Base-by-base conservation (phyloP, 2,113 vertebrate genomes). In the Chrysochloris asiatica region DNA sequence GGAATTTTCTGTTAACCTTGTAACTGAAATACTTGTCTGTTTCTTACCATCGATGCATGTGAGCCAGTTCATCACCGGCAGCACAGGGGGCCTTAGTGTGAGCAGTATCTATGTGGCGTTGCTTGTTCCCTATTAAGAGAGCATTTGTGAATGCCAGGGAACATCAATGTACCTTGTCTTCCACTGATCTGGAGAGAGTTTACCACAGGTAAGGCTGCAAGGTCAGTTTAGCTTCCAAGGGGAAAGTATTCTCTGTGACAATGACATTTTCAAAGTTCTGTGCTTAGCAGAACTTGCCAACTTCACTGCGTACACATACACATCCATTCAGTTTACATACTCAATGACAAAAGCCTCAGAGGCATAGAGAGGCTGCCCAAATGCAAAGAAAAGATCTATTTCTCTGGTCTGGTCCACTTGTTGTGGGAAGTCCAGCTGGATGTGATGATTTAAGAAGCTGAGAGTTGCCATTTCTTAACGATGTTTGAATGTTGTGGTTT, bases 231-330 rank as follows among this genome's bases (percentile, higher is more conserved):
- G 26, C 56, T 79, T 90, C 54, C 19, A 47, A 54, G 56, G 71
- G 33, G 33, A 77, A 92, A 61, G 48, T 24, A 50, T 24, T n/a
- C 9, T 88, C 8, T 17, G 80, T 75, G 86, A 88, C 52, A 88
- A n/a, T 63, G 83, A 75, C 83, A 79, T 88, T 56, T 92, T 61
- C n/a, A 85, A 92, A 90, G 19, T 22, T 69, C 33, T n/a, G 65
- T 75, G 38, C 80, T 59, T 71, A 69, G 52, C 33, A 19, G 67
- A 81, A 87, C 54, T 63, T 85, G 61, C 76, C 1, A 0, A 11
- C 76, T 45, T 59, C 36, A n/a, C 45, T n/a, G 38, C 30, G 75
- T 36, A 1, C 36, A 71, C 73, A 72, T 41, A 3, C 41, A 69
- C 72, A 71, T 19, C 16, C 36, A 21, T 67, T 89, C 81, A 48